phyloP scores from a whole-genome alignment of 2,888 invertebrate genomes.

The Temnothorax ravouxi region DNA sequence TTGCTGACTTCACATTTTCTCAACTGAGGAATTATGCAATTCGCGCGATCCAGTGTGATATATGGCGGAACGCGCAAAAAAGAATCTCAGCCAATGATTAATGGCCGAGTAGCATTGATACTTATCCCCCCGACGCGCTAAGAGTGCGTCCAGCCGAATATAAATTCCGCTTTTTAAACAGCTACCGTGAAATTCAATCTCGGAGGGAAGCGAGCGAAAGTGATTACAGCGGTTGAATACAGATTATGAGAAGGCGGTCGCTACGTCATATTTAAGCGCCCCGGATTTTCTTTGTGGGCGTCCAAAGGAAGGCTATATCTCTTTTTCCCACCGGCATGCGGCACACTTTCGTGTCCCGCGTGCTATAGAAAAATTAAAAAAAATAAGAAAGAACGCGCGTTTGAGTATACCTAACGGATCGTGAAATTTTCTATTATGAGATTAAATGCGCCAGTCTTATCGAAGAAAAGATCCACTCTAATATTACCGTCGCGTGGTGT shows the following conservation, averaged over 20 bases:
- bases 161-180: constrained; percentile 68
- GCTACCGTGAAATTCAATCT: constrained; percentile 63
- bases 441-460: constrained; percentile 48
- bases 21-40: constrained; percentile 66
- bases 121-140: constrained; percentile 41
- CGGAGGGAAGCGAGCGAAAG: constrained; percentile 57
- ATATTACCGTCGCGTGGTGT: constrained; percentile 17
- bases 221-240: constrained; percentile 65
- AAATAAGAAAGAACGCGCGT: constrained; percentile 22
- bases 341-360: constrained; percentile 32
- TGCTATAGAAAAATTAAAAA: constrained; percentile 28
- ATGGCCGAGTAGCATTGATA: constrained; percentile 65
- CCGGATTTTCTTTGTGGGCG: constrained; percentile 59
- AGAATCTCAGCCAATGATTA: constrained; percentile 68
- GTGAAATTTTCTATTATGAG: constrained; percentile 54
- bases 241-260: constrained; percentile 59
- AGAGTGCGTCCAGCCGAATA: constrained; percentile 61
- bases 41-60: constrained; percentile 45
- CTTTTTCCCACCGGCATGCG: constrained; percentile 21
- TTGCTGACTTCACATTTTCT: constrained; percentile 57
- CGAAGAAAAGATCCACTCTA: neutral
- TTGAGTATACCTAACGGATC: constrained; percentile 49
- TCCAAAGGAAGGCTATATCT: constrained; percentile 43
- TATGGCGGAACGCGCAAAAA: constrained; percentile 36
- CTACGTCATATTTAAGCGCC: constrained; percentile 57